Evolutionary conservation across 2,888 invertebrate species (phyloP).

Genomic region (Nemurella pictetii): DNA sequence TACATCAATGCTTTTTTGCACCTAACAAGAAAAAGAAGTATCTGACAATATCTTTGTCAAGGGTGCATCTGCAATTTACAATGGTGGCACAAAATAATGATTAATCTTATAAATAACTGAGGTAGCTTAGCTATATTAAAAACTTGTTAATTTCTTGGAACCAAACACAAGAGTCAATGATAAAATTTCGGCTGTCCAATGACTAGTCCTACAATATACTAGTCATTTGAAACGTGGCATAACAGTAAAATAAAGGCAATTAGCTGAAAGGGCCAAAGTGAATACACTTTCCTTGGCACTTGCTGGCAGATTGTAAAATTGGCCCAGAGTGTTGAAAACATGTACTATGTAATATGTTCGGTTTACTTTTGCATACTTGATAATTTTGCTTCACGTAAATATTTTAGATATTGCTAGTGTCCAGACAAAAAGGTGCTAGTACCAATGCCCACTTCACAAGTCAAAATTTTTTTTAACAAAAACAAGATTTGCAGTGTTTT

Average conservation of each 20-base stretch:
- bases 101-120: slow-evolving; percentile 26
- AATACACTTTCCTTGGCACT: no score
- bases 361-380: not conserved
- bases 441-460: not conserved
- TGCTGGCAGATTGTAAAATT: not conserved
- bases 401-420: not conserved
- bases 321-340: not conserved
- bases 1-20: not conserved
- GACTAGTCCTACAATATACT: not conserved
- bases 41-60: not conserved
- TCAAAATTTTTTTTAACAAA: not conserved
- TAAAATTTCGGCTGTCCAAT: not conserved
- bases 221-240: not conserved
- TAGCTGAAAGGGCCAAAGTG: not conserved
- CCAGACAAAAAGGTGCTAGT: not conserved
- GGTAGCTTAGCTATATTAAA: slow-evolving; percentile 14
- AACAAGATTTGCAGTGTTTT: not conserved
- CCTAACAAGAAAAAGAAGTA: not conserved
- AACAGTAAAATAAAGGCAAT: not conserved
- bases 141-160: not conserved
- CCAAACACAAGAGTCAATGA: slow-evolving; percentile 7
- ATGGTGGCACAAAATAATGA: slow-evolving; percentile 6
- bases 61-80: not conserved
- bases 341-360: not conserved
- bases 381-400: not conserved